Percentiles rank a stretch among this genome's conserved stretches.
phyloP scores from a whole-genome alignment of 2,888 invertebrate genomes.

The Caprella mutica region DNA sequence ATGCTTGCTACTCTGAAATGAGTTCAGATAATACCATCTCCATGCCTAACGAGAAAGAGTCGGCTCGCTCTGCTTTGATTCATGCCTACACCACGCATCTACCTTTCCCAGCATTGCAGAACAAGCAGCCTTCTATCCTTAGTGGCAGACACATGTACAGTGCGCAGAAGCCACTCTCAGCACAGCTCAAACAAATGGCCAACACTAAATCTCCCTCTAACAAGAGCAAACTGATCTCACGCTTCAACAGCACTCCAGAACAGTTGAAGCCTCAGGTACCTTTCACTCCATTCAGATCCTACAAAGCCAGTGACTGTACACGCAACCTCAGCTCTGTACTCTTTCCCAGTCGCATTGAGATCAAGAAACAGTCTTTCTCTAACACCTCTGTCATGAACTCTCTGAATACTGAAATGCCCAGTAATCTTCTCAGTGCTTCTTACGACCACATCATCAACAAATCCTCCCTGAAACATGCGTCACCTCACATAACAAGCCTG shows the following conservation, averaged over 20 bases:
- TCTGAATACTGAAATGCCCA: no score
- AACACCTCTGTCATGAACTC: no score
- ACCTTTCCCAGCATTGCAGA: neutral
- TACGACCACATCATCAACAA: no score
- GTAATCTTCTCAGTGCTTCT: no score
- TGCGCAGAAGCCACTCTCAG: conserved; percentile 26
- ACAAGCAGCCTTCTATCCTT: neutral
- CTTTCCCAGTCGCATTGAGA: no score
- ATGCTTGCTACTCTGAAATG: conserved; percentile 12
- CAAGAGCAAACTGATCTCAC: no score
- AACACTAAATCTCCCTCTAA: conserved; percentile 8
- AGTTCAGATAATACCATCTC: neutral
- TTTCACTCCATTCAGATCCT: conserved; percentile 22
- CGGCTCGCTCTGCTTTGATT: conserved; percentile 23
- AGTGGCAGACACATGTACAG: neutral
- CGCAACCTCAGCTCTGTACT: no score
- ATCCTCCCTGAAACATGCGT: conserved; percentile 10
- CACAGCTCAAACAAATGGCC: conserved; percentile 19
- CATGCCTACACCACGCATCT: conserved; percentile 30
- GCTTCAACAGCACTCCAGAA: neutral
- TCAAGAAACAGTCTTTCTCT: no score
- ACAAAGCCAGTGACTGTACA: conserved; percentile 21
- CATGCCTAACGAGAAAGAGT: conserved; percentile 8
- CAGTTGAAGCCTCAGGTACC: conserved; percentile 1
- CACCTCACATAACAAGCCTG: conserved; percentile 20